Evolutionary conservation across 53 echinoderm and acorn worm genomes (phyloP).

Genomic region (Paracentrotus lividus): DNA sequence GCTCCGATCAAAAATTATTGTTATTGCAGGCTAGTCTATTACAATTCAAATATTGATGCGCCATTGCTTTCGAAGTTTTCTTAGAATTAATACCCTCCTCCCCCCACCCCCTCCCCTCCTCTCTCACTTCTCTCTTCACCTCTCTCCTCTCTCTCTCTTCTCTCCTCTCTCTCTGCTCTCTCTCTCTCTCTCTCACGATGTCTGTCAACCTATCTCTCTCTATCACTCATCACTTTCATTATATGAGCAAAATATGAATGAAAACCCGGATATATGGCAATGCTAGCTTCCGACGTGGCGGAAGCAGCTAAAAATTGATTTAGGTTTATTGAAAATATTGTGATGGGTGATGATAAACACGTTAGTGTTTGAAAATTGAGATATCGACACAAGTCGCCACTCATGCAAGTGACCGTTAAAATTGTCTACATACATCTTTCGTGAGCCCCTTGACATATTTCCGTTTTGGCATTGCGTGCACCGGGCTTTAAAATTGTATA

Average conservation of each 20-base stretch:
- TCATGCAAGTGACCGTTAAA: neutral
- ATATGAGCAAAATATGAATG: slow-evolving; percentile 6
- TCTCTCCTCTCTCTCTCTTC: too few species aligned
- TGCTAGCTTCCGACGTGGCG: slow-evolving; percentile 21
- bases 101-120: neutral
- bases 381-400: slow-evolving; percentile 16
- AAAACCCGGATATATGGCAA: slow-evolving; percentile 31
- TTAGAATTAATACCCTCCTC: too few species aligned
- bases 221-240: neutral
- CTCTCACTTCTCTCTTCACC: neutral
- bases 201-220: neutral
- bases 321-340: slow-evolving; percentile 16
- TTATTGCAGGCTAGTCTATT: too few species aligned
- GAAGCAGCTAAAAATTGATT: slow-evolving; percentile 8
- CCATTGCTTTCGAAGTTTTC: too few species aligned
- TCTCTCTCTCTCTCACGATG: neutral
- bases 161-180: neutral
- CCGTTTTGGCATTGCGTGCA: neutral
- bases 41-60: too few species aligned
- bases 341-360: slow-evolving; percentile 32
- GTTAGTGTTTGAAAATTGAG: neutral
- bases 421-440: neutral
- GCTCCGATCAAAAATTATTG: too few species aligned
- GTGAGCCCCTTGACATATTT: neutral
- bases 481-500: neutral